A percentile compares a stretch with the other conserved stretches of the same genome.
These are phyloP conservation scores for Drosophila quasianomalipes DNA, from an alignment of 2,888 invertebrate species.

Conservation along the genomic window DNA sequence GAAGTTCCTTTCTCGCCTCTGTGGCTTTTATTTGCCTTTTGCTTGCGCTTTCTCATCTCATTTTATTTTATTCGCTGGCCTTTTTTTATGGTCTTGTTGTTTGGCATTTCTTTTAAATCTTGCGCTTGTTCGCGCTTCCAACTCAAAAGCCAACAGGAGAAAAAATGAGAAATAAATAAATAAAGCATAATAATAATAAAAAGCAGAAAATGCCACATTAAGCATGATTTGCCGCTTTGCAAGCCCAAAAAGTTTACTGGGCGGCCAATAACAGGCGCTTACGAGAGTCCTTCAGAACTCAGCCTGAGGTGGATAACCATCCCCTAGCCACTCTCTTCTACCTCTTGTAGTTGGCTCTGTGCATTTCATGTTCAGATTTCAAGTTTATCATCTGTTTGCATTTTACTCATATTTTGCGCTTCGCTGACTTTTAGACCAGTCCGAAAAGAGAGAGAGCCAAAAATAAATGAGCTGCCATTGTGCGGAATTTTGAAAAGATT, in stretches of 20 bases:
- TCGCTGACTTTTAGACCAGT: constrained; percentile 63
- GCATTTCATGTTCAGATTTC: constrained; percentile 61
- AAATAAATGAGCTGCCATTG: constrained; percentile 56
- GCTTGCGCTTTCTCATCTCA: constrained; percentile 44
- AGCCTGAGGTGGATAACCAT: constrained; percentile 8
- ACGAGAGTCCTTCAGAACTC: constrained; percentile 37
- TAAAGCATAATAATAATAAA: constrained; percentile 64
- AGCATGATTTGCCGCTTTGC: constrained; percentile 79
- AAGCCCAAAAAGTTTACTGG: constrained; percentile 59
- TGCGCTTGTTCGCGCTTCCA: constrained; percentile 62
- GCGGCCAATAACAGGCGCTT: constrained; percentile 40
- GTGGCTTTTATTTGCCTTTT: constrained; percentile 73
- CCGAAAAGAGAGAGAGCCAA: constrained; percentile 1
- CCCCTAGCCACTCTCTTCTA: background rate
- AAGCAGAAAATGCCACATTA: constrained; percentile 79
- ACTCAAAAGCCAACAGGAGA: constrained; percentile 26
- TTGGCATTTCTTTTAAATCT: constrained; percentile 67
- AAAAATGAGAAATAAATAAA: constrained; percentile 51
- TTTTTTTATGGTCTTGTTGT: constrained; percentile 63
- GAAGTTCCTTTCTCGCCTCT: constrained; percentile 76
- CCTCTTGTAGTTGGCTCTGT: constrained; percentile 44
- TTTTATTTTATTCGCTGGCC: constrained; percentile 71
- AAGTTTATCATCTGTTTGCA: constrained; percentile 73
- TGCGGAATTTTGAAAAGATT: constrained; percentile 60
- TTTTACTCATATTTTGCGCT: constrained; percentile 69